Evolutionary conservation across 2,113 vertebrate species (phyloP).

Genomic region (Rhodinocichla rosea): DNA sequence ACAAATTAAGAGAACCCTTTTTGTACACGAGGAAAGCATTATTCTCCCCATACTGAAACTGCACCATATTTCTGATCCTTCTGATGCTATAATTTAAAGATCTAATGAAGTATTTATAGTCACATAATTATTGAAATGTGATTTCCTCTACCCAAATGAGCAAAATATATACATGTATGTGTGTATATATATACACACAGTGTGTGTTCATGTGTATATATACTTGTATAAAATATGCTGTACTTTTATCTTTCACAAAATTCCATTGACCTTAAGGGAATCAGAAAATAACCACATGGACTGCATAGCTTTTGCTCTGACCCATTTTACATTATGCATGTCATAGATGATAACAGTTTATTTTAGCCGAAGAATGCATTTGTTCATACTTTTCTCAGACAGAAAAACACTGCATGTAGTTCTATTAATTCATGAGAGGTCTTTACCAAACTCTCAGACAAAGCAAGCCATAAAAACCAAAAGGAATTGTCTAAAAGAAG

Average conservation of each 20-base stretch:
- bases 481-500: background rate
- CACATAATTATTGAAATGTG: background rate
- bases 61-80: background rate
- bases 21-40: background rate
- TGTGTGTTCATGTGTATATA: background rate
- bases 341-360: slow-evolving; percentile 13
- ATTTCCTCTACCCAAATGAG: background rate
- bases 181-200: background rate
- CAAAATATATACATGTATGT: background rate
- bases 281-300: background rate
- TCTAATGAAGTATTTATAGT: background rate
- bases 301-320: slow-evolving; percentile 21
- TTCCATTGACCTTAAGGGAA: background rate
- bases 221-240: background rate
- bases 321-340: background rate
- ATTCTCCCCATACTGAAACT: background rate
- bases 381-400: slow-evolving; percentile 15
- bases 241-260: background rate
- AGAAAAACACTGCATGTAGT: background rate
- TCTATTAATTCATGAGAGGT: background rate
- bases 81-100: background rate
- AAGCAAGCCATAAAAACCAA: background rate
- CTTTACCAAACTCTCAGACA: background rate
- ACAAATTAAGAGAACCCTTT: background rate
- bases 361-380: slow-evolving; percentile 54